These are phyloP conservation scores for Rhingia rostrata DNA, from an alignment of 2,888 invertebrate genomes.

Conservation along the genomic window DNA sequence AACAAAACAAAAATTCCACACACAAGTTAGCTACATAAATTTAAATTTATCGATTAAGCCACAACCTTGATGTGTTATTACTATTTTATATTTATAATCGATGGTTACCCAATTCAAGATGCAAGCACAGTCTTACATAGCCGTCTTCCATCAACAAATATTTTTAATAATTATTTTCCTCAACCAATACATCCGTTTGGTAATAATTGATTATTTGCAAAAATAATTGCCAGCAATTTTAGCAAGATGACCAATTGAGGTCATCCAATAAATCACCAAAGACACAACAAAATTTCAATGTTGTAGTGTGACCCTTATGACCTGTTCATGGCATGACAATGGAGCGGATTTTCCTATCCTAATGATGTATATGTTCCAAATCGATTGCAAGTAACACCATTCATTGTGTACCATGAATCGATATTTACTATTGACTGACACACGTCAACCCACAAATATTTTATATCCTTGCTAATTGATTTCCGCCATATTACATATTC, in stretches of 20 bases:
- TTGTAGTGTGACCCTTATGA: too few relatives aligned
- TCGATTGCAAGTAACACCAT: too few relatives aligned
- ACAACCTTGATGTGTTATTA: background rate
- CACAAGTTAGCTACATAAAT: background rate
- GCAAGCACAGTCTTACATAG: constrained; percentile 5
- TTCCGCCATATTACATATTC: constrained; percentile 50
- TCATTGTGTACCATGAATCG: background rate
- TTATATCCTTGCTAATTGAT: constrained; percentile 12
- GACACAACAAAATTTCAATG: background rate
- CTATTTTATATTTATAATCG: background rate
- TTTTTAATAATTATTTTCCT: background rate
- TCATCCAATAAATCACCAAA: constrained; percentile 4
- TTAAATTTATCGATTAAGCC: background rate
- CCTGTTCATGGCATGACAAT: too few relatives aligned
- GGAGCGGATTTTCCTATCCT: too few relatives aligned
- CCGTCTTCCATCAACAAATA: background rate
- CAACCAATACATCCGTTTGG: background rate
- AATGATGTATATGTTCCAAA: too few relatives aligned
- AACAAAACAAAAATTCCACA: background rate
- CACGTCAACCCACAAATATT: background rate
- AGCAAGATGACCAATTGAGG: constrained; percentile 1
- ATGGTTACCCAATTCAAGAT: background rate
- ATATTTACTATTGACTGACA: background rate
- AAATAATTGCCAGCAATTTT: constrained; percentile 3
- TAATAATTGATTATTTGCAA: background rate